phyloP scores from a whole-genome alignment of 2,113 vertebrate species.

The Notarius lentiginosus region DNA sequence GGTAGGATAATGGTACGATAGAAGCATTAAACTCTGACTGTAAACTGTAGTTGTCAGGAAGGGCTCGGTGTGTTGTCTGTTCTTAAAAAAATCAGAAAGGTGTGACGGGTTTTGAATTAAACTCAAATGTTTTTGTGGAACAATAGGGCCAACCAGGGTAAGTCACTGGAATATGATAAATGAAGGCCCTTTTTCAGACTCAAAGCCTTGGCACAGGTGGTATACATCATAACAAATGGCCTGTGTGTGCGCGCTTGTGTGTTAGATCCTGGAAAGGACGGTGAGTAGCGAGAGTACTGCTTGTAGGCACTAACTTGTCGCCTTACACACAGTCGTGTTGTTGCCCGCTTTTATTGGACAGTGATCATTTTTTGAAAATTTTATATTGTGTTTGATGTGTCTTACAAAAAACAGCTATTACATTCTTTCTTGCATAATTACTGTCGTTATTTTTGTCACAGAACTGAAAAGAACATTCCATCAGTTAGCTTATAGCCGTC shows the following conservation, averaged over 20 bases:
- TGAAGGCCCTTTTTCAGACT: constrained; percentile 20
- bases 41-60: background rate
- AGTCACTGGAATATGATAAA: constrained; percentile 33
- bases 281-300: background rate
- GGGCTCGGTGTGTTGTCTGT: background rate
- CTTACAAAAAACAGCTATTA: background rate
- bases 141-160: background rate
- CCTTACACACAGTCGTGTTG: background rate
- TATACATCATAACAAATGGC: constrained; percentile 30
- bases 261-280: background rate
- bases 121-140: constrained; percentile 11
- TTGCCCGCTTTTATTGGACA: background rate
- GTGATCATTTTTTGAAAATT: background rate
- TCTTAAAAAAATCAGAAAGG: constrained; percentile 27
- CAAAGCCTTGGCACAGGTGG: background rate
- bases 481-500: background rate
- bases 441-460: background rate
- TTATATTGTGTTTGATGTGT: too few relatives aligned
- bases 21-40: background rate
- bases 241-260: background rate
- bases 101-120: constrained; percentile 17
- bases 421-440: background rate
- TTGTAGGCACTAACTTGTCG: background rate
- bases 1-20: background rate
- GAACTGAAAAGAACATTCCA: background rate